Percentiles rank a stretch among this genome's conserved stretches.
Evolutionary conservation across 2,888 invertebrate species (phyloP).

Genomic region (Napeogenes inachia): DNA sequence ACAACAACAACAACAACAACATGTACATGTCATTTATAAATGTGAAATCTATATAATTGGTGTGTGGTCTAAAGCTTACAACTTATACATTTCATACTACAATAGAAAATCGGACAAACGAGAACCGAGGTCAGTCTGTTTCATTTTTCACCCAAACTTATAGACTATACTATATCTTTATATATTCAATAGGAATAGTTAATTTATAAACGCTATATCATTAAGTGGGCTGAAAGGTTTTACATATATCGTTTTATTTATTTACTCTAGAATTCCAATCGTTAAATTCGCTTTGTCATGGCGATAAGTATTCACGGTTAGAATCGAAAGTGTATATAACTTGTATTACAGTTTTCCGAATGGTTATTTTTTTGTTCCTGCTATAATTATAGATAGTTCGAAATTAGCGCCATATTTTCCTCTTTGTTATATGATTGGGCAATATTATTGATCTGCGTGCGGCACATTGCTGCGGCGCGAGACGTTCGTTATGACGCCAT

Average conservation of each 20-base stretch:
- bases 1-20: no score
- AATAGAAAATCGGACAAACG: not conserved
- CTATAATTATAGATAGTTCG: conserved; percentile 39
- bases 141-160: not conserved
- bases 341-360: no score
- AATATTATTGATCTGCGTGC: conserved; percentile 63
- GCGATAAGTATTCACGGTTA: conserved; percentile 33
- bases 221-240: not conserved
- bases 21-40: no score
- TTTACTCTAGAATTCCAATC: conserved; percentile 32
- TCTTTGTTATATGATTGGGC: conserved; percentile 41
- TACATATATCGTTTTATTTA: conserved; percentile 18
- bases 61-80: no score
- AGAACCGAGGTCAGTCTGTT: no score
- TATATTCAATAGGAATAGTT: not conserved
- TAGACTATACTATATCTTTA: not conserved
- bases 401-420: conserved; percentile 65
- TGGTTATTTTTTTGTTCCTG: not conserved
- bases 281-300: conserved; percentile 44
- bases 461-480: conserved; percentile 58
- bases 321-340: no score
- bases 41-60: no score
- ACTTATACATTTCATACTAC: no score
- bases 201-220: not conserved
- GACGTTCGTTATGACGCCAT: conserved; percentile 27